phyloP scores from a whole-genome alignment of 1,140 invertebrate genomes.

The Drosophila orosa region DNA sequence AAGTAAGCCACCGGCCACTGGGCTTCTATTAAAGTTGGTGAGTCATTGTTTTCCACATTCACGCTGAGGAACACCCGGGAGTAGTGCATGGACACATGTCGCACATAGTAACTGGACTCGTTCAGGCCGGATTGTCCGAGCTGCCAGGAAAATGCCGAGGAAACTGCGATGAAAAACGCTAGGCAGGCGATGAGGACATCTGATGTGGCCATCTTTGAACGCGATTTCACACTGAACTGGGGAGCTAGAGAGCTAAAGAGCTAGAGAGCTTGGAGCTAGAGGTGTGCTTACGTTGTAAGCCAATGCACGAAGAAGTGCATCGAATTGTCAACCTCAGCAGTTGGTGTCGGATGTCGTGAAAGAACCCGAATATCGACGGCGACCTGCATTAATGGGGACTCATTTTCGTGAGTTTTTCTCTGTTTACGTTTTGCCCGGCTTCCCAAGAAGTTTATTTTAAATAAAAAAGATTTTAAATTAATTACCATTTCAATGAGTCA shows the following conservation, averaged over 20 bases:
- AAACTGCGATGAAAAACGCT: neutral
- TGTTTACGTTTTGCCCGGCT: slow-evolving; percentile 1
- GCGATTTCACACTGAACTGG: slow-evolving; percentile 36
- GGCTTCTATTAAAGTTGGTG: slow-evolving; percentile 75
- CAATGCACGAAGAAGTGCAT: slow-evolving; percentile 19
- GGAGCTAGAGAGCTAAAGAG: neutral
- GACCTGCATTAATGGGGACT: slow-evolving; percentile 47
- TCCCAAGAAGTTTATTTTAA: neutral
- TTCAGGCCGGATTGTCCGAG: slow-evolving; percentile 62
- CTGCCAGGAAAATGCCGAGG: slow-evolving; percentile 37
- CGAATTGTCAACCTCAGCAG: slow-evolving; percentile 44
- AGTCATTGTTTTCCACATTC: slow-evolving; percentile 49
- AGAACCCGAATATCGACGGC: slow-evolving; percentile 34
- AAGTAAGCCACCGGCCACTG: slow-evolving; percentile 75
- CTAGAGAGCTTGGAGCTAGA: neutral
- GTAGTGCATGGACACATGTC: slow-evolving; percentile 74
- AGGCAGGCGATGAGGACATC: slow-evolving; percentile 14
- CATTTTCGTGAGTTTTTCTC: slow-evolving; percentile 6
- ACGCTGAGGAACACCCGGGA: slow-evolving; percentile 78
- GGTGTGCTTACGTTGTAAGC: slow-evolving; percentile 36
- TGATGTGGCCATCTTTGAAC: slow-evolving; percentile 48
- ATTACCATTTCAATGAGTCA: neutral
- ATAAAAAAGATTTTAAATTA: neutral
- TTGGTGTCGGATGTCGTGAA: slow-evolving; percentile 36
- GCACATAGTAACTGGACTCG: slow-evolving; percentile 73